Base-by-base conservation (phyloP, 2,113 vertebrate genomes). In the Cyrtonyx montezumae region DNA sequence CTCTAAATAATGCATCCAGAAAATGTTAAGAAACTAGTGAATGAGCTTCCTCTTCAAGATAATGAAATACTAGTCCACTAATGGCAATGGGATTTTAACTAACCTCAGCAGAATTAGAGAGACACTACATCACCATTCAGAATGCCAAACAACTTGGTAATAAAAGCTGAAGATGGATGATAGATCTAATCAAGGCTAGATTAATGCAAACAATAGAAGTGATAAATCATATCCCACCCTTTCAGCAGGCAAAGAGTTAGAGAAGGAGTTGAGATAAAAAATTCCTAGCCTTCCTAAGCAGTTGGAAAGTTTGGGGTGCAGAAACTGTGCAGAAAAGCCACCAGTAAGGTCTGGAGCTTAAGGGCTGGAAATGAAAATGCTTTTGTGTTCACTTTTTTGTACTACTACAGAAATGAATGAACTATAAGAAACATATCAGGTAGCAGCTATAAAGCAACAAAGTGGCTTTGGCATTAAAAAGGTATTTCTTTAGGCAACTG, bases 221-320 rank as follows among this genome's bases (percentile, higher is more conserved):
- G 61, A 92, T 78, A 87, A 84, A 91, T 80, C 88, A 85, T 88
- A 91, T 78, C 68, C 37, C 36, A 61, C 25, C 32, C 49, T 91
- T 66, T 78, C 56, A 75, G 36, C 20, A 59, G 61, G 56, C 40
- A 40, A 59, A 58, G 81, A 56, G 55, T 63, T 93, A 77, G 40
- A 73, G 68, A 70, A 78, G n/a, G 30, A n/a, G 53, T 45, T 87
- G 20, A 87, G 83, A 61, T 22, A 58, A 9, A 76, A 83, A 87
- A 83, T 25, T 1, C 3, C 0, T 26, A 67, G 14, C 22, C 48
- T 51, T 74, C 58, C 12, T 53, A 62, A 76, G 61, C 45, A 70
- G 42, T 48, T 53, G 65, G 67, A 67, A 49, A 40, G 30, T 0
- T 1, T 5, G 17, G 28, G 20, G 40, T n/a, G 42, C 48, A 67